Percentiles rank a stretch among this genome's conserved stretches.
Evolutionary conservation across 2,888 invertebrate species (phyloP).

Genomic region (Pammene fasciana): DNA sequence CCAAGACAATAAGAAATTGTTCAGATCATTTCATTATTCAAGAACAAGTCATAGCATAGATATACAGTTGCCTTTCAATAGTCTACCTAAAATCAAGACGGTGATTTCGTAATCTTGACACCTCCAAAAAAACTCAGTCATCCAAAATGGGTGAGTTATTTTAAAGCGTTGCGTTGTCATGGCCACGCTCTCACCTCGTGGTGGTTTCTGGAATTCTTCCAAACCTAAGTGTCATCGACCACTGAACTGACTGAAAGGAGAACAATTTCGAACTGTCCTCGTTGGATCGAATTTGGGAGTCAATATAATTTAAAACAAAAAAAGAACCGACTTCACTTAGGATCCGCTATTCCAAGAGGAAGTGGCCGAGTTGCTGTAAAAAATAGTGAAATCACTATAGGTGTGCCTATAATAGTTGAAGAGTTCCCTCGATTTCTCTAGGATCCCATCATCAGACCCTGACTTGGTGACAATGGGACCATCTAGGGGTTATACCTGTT

Average conservation of each 20-base stretch:
- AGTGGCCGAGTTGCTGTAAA: no score
- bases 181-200: conserved; percentile 46
- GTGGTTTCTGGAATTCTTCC: conserved; percentile 46
- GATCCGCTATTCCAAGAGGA: no score
- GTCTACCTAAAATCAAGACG: not conserved
- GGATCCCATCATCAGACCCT: no score
- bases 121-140: not conserved
- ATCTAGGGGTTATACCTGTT: no score
- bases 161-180: conserved; percentile 45
- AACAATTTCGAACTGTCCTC: not conserved
- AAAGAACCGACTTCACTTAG: no score
- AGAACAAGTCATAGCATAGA: not conserved
- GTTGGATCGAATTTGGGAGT: not conserved
- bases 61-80: not conserved
- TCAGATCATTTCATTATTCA: no score
- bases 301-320: not conserved
- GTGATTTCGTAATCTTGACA: conserved; percentile 1
- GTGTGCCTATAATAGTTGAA: no score
- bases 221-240: conserved; percentile 47
- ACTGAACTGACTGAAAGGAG: conserved; percentile 7
- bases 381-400: no score
- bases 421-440: no score
- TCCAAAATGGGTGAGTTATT: conserved; percentile 11
- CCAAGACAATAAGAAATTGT: no score
- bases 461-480: no score